Conservation (phyloP, 2,888 invertebrate genomes). For the Nephrocerus scutellatus region DNA sequence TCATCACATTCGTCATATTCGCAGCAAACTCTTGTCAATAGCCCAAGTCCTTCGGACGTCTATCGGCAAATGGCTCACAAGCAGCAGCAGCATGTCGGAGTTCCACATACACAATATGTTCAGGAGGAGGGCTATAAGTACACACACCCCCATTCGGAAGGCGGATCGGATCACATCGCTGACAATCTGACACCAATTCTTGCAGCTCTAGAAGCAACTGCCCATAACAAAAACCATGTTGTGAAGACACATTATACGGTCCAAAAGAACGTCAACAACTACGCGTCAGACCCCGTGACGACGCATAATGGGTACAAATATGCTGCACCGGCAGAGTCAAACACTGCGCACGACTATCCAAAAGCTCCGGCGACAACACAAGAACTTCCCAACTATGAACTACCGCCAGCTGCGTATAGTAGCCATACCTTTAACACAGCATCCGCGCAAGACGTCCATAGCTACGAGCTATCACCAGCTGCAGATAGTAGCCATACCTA, state of each 20-base stretch:
- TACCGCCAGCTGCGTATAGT: too few relatives aligned
- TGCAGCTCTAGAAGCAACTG: conserved; percentile 38
- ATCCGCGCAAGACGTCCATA: too few relatives aligned
- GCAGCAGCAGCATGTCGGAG: conserved; percentile 33
- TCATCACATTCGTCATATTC: conserved; percentile 11
- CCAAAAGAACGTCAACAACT: conserved; percentile 39
- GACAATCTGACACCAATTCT: conserved; percentile 35
- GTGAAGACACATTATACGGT: conserved; percentile 36
- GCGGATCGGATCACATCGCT: conserved; percentile 15
- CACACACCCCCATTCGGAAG: conserved; percentile 32
- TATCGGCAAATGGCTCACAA: conserved; percentile 41
- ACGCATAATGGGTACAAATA: too few relatives aligned
- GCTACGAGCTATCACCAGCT: too few relatives aligned
- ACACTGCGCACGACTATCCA: too few relatives aligned
- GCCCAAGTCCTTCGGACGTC: conserved; percentile 33
- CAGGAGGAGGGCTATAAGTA: conserved; percentile 40
- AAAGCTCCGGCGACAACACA: too few relatives aligned
- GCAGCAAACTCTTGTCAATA: conserved; percentile 4
- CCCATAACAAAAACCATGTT: too few relatives aligned
- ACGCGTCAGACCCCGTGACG: too few relatives aligned
- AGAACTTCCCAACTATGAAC: too few relatives aligned
- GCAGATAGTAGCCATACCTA: too few relatives aligned
- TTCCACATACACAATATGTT: conserved; percentile 37
- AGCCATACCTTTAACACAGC: too few relatives aligned
- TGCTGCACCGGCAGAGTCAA: too few relatives aligned